phyloP scores from a whole-genome alignment of 2,113 vertebrate genomes.

The Manacus vitellinus region DNA sequence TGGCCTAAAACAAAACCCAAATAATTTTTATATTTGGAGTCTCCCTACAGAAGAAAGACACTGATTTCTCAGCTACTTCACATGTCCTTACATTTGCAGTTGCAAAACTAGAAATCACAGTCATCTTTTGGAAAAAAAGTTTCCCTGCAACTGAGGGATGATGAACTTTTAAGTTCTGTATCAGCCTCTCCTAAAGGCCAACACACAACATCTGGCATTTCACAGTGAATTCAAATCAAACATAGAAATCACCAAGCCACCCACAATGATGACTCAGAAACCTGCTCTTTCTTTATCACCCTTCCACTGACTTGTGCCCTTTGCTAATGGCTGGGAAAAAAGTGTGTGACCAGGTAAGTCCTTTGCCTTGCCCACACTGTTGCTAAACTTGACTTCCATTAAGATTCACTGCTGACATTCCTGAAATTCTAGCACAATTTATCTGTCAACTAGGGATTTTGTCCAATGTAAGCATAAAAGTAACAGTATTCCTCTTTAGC shows the following conservation, averaged over 20 bases:
- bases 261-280: not conserved
- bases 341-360: not conserved
- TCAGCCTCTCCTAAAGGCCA: not conserved
- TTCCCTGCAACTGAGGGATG: not conserved
- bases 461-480: constrained; percentile 37
- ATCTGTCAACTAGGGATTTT: constrained; percentile 51
- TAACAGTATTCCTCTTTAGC: constrained; percentile 39
- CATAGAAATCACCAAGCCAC: not conserved
- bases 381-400: not conserved
- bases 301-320: not conserved
- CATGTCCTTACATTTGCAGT: accelerated
- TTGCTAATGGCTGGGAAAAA: not conserved
- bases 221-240: not conserved
- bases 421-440: constrained; percentile 52
- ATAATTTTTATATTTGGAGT: not conserved
- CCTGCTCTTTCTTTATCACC: not conserved
- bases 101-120: not conserved
- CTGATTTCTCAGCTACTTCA: not conserved
- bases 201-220: not conserved
- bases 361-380: not conserved
- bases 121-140: not conserved
- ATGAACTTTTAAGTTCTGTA: not conserved
- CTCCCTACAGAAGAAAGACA: not conserved
- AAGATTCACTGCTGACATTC: constrained; percentile 16
- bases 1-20: not conserved